Base-by-base conservation (phyloP, 2,797 vertebrate genomes). In the Lophius americanus region DNA sequence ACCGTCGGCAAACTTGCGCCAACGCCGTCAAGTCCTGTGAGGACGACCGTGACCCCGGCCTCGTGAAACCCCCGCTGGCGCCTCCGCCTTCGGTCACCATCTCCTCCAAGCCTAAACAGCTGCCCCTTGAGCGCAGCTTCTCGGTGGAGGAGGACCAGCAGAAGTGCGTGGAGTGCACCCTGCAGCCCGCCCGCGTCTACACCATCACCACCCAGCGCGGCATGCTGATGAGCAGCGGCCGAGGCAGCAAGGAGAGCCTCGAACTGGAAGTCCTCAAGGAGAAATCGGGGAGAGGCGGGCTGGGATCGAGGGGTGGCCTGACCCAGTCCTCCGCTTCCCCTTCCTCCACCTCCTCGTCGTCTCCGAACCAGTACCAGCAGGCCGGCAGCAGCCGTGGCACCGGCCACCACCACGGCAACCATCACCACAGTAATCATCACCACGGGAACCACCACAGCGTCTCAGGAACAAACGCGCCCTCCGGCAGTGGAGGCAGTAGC, bases 221-320 rank as follows among this genome's bases (percentile, higher is more conserved):
- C 5, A 95, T 98, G 95, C 92, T 99, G 81, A 96, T 96, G 0
- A 89, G 89, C 78, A 67, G 85, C 77, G 74, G 88, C 79, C 94
- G 93, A 0, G 94, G 93, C 81, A 95, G 87, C 2, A 97, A 96
- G 71, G 97, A 97, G 81, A 94, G 94, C 87, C 92, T 98, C 64
- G 96, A 98, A 82, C 94, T 98, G 91, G 95, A 96, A 43, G 95
- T 97, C 87, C 93, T 98, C 69, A 97, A 96, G 84, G 95, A 94
- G 68, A 51, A 94, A 91, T 60, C 90, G 73, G 59, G 80, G 65
- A 79, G 88, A 39, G 78, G 90, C 3, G 88, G 86, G 60, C 48
- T 73, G 38, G 86, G 87, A 76, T 79, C 87, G 63, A 79, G 75
- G 71, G 79, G 86, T 42, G 81, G 81, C 47, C 78, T 86, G 38